phyloP scores from a whole-genome alignment of 2,113 vertebrate species.

The Passer domesticus region DNA sequence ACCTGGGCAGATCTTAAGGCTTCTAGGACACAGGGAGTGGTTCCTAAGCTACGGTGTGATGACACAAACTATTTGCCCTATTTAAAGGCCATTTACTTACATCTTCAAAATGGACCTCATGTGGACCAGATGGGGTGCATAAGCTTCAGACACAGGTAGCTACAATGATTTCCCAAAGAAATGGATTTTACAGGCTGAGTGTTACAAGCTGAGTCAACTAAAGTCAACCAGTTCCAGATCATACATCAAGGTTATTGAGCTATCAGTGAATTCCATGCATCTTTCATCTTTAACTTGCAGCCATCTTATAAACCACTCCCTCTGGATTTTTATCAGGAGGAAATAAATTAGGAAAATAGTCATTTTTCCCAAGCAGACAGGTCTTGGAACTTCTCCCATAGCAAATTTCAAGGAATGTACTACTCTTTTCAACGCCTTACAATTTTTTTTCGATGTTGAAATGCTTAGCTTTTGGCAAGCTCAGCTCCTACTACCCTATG shows the following conservation, averaged over 20 bases:
- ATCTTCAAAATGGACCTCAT: neutral
- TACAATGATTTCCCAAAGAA: neutral
- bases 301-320: neutral
- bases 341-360: conserved; percentile 11
- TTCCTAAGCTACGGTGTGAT: neutral
- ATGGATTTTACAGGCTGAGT: neutral
- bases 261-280: neutral
- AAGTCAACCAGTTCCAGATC: neutral
- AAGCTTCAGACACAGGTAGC: neutral
- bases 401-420: neutral
- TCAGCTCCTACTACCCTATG: neutral
- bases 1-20: neutral
- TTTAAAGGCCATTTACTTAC: neutral
- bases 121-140: neutral
- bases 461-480: neutral
- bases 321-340: neutral
- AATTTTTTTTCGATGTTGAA: neutral
- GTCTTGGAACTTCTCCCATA: neutral
- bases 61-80: neutral
- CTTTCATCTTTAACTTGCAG: neutral
- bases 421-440: neutral
- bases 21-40: neutral
- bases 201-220: neutral
- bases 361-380: neutral
- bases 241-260: neutral